Evolutionary conservation across 2,797 vertebrate genomes (phyloP), one percentile per base, ranked within the genome.

Genomic region (Geotrypetes seraphini): DNA sequence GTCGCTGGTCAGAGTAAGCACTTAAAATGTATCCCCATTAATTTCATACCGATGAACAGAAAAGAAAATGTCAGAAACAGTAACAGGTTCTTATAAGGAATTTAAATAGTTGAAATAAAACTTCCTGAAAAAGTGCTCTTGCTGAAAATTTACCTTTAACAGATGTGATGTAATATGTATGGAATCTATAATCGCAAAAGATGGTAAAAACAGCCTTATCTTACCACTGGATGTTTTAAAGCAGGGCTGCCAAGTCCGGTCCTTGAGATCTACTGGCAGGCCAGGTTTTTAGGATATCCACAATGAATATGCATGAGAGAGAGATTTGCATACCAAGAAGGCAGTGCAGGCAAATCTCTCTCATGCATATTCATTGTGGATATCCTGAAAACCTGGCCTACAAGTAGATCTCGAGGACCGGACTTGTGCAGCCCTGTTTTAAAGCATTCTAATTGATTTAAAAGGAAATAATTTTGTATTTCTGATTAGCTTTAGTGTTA

Each of bases 11-110:
- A 52, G 33, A 36, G 42, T 25, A 30, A 47, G 27, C 52, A 43
- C 47, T 57, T 44, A 34, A 53, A 60, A 44, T 4, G 3, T 39
- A 30, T 52, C 45, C 57, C 39, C 43, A 28, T 69, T 53, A 64
- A 60, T 52, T 57, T 50, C 57, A 56, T 53, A 42, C 47, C 50
- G 34, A 24, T 46, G 46, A 50, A 51, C 53, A 43, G 36, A 13
- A 57, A 59, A 54, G 49, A 20, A 50, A 41, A 57, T 4, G 47
- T 35, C 14, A 47, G 14, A 27, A 57, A 28, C 17, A 36, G 16
- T 45, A 60, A 41, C 49, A 23, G 19, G 25, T 24, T 16, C 23
- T 27, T 29, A 0, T 33, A 40, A 36, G 15, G 13, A 33, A 19
- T 25, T 4, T 1, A 1, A 1, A 2, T 19, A 33, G 19, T 25